Conservation (phyloP, 2,113 vertebrate genomes). For the Oncorhynchus masou region DNA sequence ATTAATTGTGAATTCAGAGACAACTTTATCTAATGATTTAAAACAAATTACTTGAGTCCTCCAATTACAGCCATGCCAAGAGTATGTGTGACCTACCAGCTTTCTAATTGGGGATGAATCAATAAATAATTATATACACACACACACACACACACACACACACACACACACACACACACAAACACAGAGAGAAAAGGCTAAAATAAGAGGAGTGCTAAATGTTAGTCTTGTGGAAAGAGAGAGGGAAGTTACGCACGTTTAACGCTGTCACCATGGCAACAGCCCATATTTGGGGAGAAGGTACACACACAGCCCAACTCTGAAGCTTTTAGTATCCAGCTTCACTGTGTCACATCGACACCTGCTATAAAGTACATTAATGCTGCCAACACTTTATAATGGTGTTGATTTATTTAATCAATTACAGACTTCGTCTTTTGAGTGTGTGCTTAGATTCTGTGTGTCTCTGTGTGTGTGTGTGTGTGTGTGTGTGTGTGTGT, state of each 20-base stretch:
- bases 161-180: constrained; percentile 1
- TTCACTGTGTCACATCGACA: no score
- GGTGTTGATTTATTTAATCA: not conserved
- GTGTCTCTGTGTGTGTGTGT: no score
- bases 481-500: no score
- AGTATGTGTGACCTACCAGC: constrained; percentile 22
- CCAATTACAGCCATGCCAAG: constrained; percentile 38
- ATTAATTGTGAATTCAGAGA: constrained; percentile 42
- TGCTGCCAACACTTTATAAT: not conserved
- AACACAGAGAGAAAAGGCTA: no score
- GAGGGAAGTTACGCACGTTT: constrained; percentile 51
- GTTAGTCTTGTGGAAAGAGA: constrained; percentile 44
- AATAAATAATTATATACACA: not conserved
- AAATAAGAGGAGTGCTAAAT: constrained; percentile 36
- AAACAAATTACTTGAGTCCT: constrained; percentile 32
- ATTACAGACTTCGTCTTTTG: not conserved
- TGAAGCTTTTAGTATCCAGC: no score
- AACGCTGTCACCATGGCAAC: constrained; percentile 70
- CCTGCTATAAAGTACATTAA: no score
- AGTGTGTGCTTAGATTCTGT: not conserved
- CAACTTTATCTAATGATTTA: constrained; percentile 34
- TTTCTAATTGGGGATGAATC: constrained; percentile 34
- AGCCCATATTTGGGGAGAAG: constrained; percentile 54
- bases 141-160: not conserved
- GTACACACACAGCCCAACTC: constrained; percentile 25